Evolutionary conservation across 2,113 vertebrate species (phyloP), one percentile per base, ranked within the genome.

Genomic region (Pterocles burchelli): DNA sequence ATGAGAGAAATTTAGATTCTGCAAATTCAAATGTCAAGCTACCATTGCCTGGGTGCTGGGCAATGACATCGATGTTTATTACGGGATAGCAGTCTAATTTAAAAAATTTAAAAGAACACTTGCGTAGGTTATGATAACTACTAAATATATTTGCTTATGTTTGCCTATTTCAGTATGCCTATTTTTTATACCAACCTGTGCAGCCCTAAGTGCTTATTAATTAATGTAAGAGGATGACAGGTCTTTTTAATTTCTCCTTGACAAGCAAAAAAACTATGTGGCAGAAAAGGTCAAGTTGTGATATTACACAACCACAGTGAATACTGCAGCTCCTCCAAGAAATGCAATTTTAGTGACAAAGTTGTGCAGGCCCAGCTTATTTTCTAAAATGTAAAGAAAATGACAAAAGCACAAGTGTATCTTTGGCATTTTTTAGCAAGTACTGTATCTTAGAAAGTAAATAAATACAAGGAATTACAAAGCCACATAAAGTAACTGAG

Each of bases 181-280:
- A 49, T 76, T 85, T 88, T 89, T 89, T 11, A 79, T 8, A 68
- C 8, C 41, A 82, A 71, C 26, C 26, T 70, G 49, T 48, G 62
- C 34, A 85, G 16, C 43, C 34, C 25, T 66, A 55, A 48, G 43
- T 61, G 41, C n/a, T 17, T 79, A 49, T 36, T 59, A 88, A 49
- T 36, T 59, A 88, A 81, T 41, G 25, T 17, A 79, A 86, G 19
- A 86, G 78, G 51, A 81, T 55, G 46, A 82, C 9, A 73, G 48
- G 41, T 57, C 78, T 88, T 88, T 88, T 71, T 77, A 91, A 94
- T 80, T 93, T 97, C 59, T 65, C 91, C 84, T 79, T 85, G 80
- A 71, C 38, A 87, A 85, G 45, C 9, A 15, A 85, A 61, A 81
- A 88, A 92, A 59, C 26, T 48, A 7, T 1, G 0, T 71, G 24